Percentiles rank a stretch among this genome's conserved stretches.
phyloP scores from a whole-genome alignment of 2,113 vertebrate species.

The Lophius piscatorius region DNA sequence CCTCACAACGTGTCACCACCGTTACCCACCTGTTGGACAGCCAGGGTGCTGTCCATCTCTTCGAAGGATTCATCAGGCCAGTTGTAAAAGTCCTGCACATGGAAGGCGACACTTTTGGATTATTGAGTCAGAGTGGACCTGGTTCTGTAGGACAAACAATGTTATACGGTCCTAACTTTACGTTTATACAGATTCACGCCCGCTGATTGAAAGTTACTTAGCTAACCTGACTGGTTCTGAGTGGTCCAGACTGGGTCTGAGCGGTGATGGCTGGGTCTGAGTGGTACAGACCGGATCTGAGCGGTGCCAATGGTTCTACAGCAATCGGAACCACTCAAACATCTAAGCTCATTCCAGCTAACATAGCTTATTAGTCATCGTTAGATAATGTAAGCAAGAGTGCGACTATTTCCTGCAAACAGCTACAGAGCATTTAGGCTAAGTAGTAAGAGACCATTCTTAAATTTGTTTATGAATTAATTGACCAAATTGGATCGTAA shows the following conservation, averaged over 20 bases:
- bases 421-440: background rate
- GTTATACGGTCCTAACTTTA: background rate
- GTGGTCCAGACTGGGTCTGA: too few relatives aligned
- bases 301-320: too few relatives aligned
- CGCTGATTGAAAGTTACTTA: background rate
- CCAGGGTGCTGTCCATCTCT: slow-evolving; percentile 99
- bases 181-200: background rate
- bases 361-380: too few relatives aligned
- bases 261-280: too few relatives aligned
- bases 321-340: too few relatives aligned
- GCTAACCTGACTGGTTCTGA: slow-evolving; percentile 10
- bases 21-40: slow-evolving; percentile 92
- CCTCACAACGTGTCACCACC: background rate
- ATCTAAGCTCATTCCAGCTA: too few relatives aligned
- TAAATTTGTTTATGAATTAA: too few relatives aligned
- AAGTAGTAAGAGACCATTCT: too few relatives aligned
- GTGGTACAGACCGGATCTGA: too few relatives aligned
- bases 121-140: background rate
- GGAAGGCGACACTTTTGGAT: slow-evolving; percentile 17
- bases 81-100: slow-evolving; percentile 94
- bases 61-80: slow-evolving; percentile 99
- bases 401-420: slow-evolving; percentile 46
- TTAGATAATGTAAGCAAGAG: slow-evolving; percentile 23
- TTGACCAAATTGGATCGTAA: too few relatives aligned
- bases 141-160: background rate